Evolutionary conservation across 2,888 invertebrate genomes (phyloP), one percentile per base, ranked within the genome.

Genomic region (Drosophila greeni): DNA sequence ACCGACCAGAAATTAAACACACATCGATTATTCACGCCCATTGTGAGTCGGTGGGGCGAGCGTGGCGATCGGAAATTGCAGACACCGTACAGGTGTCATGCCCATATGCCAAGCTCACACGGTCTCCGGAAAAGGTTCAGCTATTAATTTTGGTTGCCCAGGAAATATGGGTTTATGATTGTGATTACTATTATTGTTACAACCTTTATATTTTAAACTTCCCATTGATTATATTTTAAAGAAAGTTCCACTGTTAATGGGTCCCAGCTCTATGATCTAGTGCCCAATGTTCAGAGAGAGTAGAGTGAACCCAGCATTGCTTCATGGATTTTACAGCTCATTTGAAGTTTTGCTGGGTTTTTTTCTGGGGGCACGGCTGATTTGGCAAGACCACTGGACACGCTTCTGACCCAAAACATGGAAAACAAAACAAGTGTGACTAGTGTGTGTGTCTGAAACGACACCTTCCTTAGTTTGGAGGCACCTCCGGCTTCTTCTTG

Each of bases 1-100:
- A n/a, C 31, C 31, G 51, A 36, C 51, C 56, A 56, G 36, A 65
- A 59, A 68, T 61, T 68, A 60, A 61, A 54, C 45, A 72, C 53
- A 62, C 37, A 65, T 68, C 65, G 70, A 70, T 74, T 75, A 56
- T 74, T 66, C 66, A 75, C 74, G 59, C 72, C 69, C 37, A 18
- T 37, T 37, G 69, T 72, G 59, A 49, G 45, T 16, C 26, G 18
- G 23, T 18, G 42, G 34, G 43, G 33, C 24, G 33, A 61, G 29
- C 24, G 29, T 14, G 39, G 23, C 34, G 18, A 18, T 42, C 45
- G 48, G 45, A 47, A 47, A 47, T 31, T 47, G 45, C 45, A 31
- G 31, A 47, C 31, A 20, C 45, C 45, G 23, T 33, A 43, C 64
- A 64, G 65, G 65, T 65, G 62, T 39, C 52, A 33, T 31, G 23